These are phyloP conservation scores for Hypsopygia costalis DNA, from an alignment of 2,888 invertebrate species.

Conservation along the genomic window DNA sequence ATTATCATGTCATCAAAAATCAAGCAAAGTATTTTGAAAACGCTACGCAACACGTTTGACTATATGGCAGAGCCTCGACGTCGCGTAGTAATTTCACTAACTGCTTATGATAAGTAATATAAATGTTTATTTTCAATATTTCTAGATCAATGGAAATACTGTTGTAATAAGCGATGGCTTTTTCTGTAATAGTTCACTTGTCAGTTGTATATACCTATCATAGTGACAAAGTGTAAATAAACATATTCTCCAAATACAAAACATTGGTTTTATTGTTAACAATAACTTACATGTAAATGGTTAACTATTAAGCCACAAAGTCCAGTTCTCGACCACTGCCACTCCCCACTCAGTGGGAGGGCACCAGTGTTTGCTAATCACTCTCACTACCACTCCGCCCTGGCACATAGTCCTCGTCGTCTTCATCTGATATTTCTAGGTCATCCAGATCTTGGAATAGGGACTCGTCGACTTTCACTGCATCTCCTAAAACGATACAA, in stretches of 20 bases:
- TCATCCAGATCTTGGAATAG: slow-evolving; percentile 95
- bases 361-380: slow-evolving; percentile 44
- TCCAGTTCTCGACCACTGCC: not conserved
- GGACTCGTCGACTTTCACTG: slow-evolving; percentile 95
- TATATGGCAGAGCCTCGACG: too few species aligned
- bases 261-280: slow-evolving; percentile 49
- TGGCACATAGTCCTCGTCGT: slow-evolving; percentile 83
- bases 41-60: too few species aligned
- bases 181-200: slow-evolving; percentile 44
- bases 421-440: slow-evolving; percentile 86
- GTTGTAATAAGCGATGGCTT: slow-evolving; percentile 23
- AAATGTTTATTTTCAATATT: too few species aligned
- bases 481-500: slow-evolving; percentile 79
- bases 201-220: slow-evolving; percentile 60
- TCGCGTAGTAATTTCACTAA: too few species aligned
- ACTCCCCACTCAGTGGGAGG: slow-evolving; percentile 12
- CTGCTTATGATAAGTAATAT: too few species aligned
- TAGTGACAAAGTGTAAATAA: slow-evolving; percentile 73
- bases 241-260: slow-evolving; percentile 67
- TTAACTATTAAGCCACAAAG: slow-evolving; percentile 12
- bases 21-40: too few species aligned
- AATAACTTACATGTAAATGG: slow-evolving; percentile 27
- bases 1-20: too few species aligned
- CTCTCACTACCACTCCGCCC: slow-evolving; percentile 69
- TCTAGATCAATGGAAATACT: too few species aligned